phyloP scores from a whole-genome alignment of 2,888 invertebrate species.

The Pseudoips prasinana region DNA sequence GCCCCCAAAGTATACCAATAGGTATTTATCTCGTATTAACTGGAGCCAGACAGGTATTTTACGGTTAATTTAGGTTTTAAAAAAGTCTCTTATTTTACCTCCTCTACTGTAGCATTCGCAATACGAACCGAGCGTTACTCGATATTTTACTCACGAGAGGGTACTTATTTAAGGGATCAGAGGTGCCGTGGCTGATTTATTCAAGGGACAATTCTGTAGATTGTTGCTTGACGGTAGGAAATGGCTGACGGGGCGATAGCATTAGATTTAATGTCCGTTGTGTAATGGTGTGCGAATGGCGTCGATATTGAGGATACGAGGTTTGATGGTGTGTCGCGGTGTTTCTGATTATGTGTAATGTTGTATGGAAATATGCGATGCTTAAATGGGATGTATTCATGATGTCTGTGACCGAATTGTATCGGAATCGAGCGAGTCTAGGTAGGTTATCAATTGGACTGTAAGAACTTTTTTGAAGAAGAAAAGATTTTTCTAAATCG shows the following conservation, averaged over 20 bases:
- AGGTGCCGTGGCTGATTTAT: slow-evolving; percentile 72
- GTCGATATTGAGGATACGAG: slow-evolving; percentile 14
- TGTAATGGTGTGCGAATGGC: slow-evolving; percentile 31
- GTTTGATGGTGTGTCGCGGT: slow-evolving; percentile 11
- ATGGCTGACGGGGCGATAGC: slow-evolving; percentile 33
- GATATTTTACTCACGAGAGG: slow-evolving; percentile 75
- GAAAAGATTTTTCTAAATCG: too few relatives aligned
- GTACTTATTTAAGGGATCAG: slow-evolving; percentile 78
- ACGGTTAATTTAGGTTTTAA: too few relatives aligned
- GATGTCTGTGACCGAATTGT: too few relatives aligned
- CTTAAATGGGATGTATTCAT: too few relatives aligned
- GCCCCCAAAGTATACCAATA: too few relatives aligned
- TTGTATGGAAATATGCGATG: neutral
- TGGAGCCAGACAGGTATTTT: too few relatives aligned
- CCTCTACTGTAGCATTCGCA: too few relatives aligned
- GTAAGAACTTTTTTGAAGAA: too few relatives aligned
- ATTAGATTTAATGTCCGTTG: slow-evolving; percentile 27
- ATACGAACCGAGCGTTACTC: slow-evolving; percentile 30
- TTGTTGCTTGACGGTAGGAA: slow-evolving; percentile 41
- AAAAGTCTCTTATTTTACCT: too few relatives aligned
- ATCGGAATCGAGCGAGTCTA: too few relatives aligned
- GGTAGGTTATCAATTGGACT: too few relatives aligned
- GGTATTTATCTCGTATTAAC: too few relatives aligned
- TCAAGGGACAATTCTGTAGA: slow-evolving; percentile 49
- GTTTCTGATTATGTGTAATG: slow-evolving; percentile 3